Conservation (phyloP, 2,113 vertebrate species). For the Mormoops blainvillei region DNA sequence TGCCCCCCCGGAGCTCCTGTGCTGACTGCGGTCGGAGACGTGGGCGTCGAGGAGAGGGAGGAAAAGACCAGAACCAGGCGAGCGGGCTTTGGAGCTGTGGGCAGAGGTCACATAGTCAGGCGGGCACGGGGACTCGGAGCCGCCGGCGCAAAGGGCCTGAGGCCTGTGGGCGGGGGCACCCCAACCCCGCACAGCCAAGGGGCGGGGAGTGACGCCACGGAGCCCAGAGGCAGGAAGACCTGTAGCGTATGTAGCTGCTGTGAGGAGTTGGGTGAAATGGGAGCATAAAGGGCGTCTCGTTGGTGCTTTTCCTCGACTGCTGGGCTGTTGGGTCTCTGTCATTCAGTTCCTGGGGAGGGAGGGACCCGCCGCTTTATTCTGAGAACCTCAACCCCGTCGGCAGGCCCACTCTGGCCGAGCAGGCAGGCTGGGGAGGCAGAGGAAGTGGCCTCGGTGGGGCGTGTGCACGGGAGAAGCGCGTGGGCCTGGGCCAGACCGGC, state of each 20-base stretch:
- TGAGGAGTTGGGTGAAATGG: background rate
- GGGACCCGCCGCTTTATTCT: background rate
- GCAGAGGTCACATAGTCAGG: background rate
- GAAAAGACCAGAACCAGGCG: background rate
- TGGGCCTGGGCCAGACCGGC: background rate
- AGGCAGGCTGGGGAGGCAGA: background rate
- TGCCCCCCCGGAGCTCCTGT: background rate
- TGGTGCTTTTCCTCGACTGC: background rate
- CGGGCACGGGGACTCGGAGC: background rate
- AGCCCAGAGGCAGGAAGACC: background rate
- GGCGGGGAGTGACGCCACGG: background rate
- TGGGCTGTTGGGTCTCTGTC: background rate
- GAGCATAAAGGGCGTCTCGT: background rate
- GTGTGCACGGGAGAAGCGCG: no score
- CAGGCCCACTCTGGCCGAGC: background rate
- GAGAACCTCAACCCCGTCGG: background rate
- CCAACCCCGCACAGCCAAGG: background rate
- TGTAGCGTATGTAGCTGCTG: background rate
- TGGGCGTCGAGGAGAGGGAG: background rate
- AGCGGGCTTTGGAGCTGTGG: background rate
- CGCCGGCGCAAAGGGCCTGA: background rate
- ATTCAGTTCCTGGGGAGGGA: background rate
- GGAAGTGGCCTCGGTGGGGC: background rate
- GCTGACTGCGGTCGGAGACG: background rate
- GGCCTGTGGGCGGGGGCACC: background rate